Evolutionary conservation across 2,888 invertebrate species (phyloP), one percentile per base, ranked within the genome.

Genomic region (Erebia epiphron): DNA sequence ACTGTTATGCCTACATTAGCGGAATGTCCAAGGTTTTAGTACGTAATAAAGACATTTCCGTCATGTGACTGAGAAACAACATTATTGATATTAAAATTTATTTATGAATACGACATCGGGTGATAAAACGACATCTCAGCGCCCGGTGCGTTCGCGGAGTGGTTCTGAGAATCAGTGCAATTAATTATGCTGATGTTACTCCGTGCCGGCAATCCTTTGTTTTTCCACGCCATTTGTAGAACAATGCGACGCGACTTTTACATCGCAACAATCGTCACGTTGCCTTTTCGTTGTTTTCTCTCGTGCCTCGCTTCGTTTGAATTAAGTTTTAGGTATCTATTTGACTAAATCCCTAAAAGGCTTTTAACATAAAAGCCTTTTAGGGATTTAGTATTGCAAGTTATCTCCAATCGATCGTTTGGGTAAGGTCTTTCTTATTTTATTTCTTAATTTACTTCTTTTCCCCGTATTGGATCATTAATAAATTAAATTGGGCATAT

Each of bases 161-260:
- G 84, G 87, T 88, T 91, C 91, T 86, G 84, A 85, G 91, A 91
- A 91, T 80, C 83, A 81, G 80, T 79, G 85, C 86, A 91, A 92
- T 92, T 91, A 92, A 91, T 92, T 90, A 89, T 87, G 84, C 85
- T 82, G 81, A 87, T 84, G 87, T 83, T 80, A 80, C 78, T 79
- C 79, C 69, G 76, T 81, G 79, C 79, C 75, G 79, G 73, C 76
- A 75, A 76, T 79, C 85, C 86, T 91, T 90, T 90, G 87, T 90
- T 91, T 90, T 90, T 87, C 82, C 83, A 76, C 83, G 78, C 84
- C 87, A 85, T 89, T 90, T 89, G 84, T 86, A 87, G 88, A 87
- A 92, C 91, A 91, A 92, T 90, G 87, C 87, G 80, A 80, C 82
- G 82, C 83, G 84, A 86, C 83, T 87, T 90, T 89, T 89, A 89